These are phyloP conservation scores for Maconellicoccus hirsutus DNA, from an alignment of 1,140 invertebrate species.

Conservation along the genomic window DNA sequence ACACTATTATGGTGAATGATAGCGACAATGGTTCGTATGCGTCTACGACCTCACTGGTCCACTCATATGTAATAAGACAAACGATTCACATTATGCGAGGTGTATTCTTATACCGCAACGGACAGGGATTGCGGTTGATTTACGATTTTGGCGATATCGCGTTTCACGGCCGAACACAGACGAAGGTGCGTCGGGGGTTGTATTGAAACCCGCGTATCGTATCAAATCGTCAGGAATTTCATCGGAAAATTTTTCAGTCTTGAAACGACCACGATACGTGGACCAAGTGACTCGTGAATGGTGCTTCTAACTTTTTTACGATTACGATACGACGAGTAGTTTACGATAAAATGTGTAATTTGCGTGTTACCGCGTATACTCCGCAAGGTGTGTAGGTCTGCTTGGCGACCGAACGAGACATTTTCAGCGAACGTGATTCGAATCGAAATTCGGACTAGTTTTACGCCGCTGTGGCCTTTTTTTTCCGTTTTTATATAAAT, in stretches of 20 bases:
- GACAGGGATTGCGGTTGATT: slow-evolving; percentile 7
- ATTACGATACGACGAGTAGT: too few relatives aligned
- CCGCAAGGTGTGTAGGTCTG: background rate
- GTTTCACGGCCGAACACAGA: background rate
- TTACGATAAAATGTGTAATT: too few relatives aligned
- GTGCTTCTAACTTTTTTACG: too few relatives aligned
- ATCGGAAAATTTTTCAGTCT: too few relatives aligned
- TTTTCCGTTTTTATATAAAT: background rate
- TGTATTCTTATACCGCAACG: background rate
- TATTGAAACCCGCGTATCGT: background rate
- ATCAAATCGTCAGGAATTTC: background rate
- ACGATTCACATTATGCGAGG: background rate
- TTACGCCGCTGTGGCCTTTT: background rate
- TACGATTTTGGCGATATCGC: slow-evolving; percentile 2
- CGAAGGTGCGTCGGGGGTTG: background rate
- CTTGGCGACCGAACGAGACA: background rate
- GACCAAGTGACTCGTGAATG: too few relatives aligned
- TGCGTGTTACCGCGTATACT: too few relatives aligned
- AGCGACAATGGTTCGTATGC: background rate
- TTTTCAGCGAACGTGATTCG: background rate
- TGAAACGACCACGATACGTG: too few relatives aligned
- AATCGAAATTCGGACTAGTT: background rate
- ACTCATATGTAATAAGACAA: background rate
- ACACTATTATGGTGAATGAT: background rate
- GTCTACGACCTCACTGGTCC: background rate